Percentiles rank a stretch among this genome's conserved stretches.
phyloP scores from a whole-genome alignment of 2,888 invertebrate species.

The Pecten maximus region DNA sequence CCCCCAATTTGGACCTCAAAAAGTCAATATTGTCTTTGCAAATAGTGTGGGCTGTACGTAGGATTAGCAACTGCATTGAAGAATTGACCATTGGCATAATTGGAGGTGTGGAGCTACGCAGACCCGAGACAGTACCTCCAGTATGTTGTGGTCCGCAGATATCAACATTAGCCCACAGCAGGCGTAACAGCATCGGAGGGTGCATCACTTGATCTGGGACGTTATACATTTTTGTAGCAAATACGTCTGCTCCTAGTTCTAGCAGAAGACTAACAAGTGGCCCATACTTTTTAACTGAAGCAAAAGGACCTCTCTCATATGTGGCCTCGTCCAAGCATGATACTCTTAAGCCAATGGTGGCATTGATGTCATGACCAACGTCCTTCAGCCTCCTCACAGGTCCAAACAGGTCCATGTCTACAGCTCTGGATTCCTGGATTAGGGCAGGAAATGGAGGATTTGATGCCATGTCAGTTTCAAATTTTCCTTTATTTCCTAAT shows the following conservation, averaged over 20 bases:
- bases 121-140: not conserved
- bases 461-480: not conserved
- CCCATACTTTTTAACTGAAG: not conserved
- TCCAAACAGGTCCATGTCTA: not conserved
- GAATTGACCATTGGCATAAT: not conserved
- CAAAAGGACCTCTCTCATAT: not conserved
- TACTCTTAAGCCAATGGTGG: not conserved
- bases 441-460: not conserved
- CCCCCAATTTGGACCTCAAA: not conserved
- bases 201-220: not conserved
- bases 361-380: not conserved
- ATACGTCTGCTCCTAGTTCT: slow-evolving; percentile 3
- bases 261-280: not conserved
- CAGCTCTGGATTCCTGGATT: not conserved
- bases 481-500: not conserved
- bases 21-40: not conserved
- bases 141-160: not conserved
- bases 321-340: not conserved
- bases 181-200: not conserved
- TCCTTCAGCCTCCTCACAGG: not conserved
- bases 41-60: not conserved
- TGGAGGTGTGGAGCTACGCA: not conserved
- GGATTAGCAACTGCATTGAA: not conserved
- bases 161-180: not conserved
- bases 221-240: not conserved